phyloP scores from a whole-genome alignment of 2,113 vertebrate genomes.

The Anolis sagrei region DNA sequence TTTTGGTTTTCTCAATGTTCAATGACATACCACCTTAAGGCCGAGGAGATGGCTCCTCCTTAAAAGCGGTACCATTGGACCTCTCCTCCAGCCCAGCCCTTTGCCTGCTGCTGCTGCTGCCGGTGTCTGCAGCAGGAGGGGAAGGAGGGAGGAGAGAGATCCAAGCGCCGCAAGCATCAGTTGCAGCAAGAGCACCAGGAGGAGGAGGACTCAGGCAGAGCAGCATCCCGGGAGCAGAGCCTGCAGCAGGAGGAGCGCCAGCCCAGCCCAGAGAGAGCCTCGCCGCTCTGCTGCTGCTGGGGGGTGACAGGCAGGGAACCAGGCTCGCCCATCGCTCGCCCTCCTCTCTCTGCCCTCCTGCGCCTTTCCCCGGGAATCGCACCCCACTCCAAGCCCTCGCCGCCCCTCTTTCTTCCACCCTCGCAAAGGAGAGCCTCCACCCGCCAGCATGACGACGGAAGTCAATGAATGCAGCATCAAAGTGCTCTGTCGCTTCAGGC shows the following conservation, averaged over 20 bases:
- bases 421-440: not conserved
- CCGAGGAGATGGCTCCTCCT: conserved; percentile 43
- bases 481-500: conserved; percentile 92
- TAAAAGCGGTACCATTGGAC: conserved; percentile 18
- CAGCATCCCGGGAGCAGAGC: not conserved
- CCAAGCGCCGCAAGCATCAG: conserved; percentile 16
- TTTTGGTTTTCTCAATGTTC: no score
- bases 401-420: not conserved
- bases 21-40: conserved; percentile 51
- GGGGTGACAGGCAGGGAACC: conserved; percentile 1
- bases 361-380: not conserved
- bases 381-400: not conserved
- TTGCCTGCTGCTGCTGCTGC: conserved; percentile 33
- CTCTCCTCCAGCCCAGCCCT: conserved; percentile 50
- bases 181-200: not conserved
- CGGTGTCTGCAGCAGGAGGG: conserved; percentile 45
- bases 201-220: conserved; percentile 12
- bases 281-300: conserved; percentile 27
- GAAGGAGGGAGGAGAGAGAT: not conserved
- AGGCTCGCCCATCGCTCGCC: not conserved
- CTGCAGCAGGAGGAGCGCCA: not conserved
- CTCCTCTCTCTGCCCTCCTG: not conserved
- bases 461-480: conserved; percentile 93
- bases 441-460: conserved; percentile 83
- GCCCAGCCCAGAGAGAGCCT: conserved; percentile 31